These are phyloP conservation scores for Proterorhinus semilunaris DNA, from an alignment of 2,113 vertebrate genomes.

Conservation along the genomic window DNA sequence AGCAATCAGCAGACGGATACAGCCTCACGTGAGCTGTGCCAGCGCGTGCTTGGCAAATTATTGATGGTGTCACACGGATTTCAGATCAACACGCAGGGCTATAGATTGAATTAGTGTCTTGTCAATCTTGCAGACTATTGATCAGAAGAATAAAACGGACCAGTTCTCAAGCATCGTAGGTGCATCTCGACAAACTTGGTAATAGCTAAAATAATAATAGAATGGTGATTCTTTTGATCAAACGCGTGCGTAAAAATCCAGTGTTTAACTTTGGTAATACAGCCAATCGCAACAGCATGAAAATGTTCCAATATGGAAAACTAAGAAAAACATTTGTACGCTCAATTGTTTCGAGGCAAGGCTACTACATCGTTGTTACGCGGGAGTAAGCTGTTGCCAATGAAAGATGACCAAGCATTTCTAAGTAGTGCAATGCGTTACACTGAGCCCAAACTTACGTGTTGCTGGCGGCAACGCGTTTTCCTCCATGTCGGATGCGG, in stretches of 20 bases:
- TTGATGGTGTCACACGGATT: constrained; percentile 7
- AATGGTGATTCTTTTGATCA: no score
- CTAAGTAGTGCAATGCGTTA: not conserved
- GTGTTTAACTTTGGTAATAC: no score
- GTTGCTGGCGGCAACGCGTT: constrained; percentile 43
- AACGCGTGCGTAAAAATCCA: no score
- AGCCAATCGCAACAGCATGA: no score
- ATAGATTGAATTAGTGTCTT: not conserved
- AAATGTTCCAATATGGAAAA: no score
- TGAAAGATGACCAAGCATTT: constrained; percentile 18
- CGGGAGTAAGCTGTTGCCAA: constrained; percentile 5
- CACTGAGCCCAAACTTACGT: constrained; percentile 63
- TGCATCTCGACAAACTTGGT: no score
- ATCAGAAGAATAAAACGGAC: not conserved
- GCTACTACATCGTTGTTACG: not conserved
- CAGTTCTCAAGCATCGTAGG: no score
- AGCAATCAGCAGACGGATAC: constrained; percentile 2
- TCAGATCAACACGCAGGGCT: not conserved
- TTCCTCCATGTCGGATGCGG: constrained; percentile 59
- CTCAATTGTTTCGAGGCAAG: not conserved
- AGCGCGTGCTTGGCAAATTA: not conserved
- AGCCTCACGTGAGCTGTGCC: not conserved
- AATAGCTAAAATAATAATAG: no score
- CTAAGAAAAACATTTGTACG: no score
- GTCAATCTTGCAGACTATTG: not conserved